Percentiles rank a stretch among this genome's conserved stretches.
These are phyloP conservation scores for Hyles lineata DNA, from an alignment of 2,888 invertebrate genomes.

Conservation along the genomic window DNA sequence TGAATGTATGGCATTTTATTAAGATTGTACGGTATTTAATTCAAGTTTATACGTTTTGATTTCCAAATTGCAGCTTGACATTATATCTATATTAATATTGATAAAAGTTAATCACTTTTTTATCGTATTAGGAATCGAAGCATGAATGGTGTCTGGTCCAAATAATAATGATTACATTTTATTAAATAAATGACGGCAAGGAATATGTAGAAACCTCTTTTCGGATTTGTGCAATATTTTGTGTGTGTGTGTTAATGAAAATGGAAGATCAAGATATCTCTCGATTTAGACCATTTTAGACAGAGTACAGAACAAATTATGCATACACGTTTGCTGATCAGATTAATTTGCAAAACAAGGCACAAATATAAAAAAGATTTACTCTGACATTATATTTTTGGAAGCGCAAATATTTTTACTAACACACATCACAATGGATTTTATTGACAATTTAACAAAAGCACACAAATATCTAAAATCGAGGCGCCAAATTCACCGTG, in stretches of 20 bases:
- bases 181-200: not conserved
- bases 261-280: not conserved
- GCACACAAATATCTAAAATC: conserved; percentile 3
- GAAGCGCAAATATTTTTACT: not conserved
- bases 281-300: not conserved
- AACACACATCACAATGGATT: not conserved
- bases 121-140: too few relatives aligned
- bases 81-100: too few relatives aligned
- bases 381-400: not conserved
- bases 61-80: too few relatives aligned
- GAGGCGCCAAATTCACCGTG: conserved; percentile 9
- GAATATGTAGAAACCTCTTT: not conserved
- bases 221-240: not conserved
- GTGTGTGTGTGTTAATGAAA: not conserved
- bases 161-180: too few relatives aligned
- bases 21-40: not conserved
- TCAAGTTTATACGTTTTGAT: too few relatives aligned
- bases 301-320: too few relatives aligned
- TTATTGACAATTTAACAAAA: not conserved
- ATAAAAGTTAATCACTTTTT: too few relatives aligned
- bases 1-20: not conserved
- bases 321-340: too few relatives aligned
- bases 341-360: too few relatives aligned
- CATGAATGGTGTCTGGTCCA: too few relatives aligned
- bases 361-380: too few relatives aligned